Evolutionary conservation across 30 jellyfish, hydroid and myxozoan species (phyloP), one percentile per base, ranked within the genome.

Genomic region (Phacellophora camtschatica): DNA sequence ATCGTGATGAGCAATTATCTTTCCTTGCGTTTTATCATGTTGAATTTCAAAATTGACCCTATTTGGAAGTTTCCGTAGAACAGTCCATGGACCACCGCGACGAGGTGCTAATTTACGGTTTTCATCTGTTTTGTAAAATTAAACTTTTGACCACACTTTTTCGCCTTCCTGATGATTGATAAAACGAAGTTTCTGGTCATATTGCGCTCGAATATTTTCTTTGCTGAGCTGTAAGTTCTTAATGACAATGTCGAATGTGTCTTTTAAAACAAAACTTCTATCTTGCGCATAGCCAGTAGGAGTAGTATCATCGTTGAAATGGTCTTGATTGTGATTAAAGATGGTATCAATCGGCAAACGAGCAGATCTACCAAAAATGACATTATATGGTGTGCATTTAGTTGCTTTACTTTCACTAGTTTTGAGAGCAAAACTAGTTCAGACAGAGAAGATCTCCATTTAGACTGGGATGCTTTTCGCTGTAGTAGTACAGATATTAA

Each of bases 291-390:
- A 66, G 30, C 36, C 71, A 10, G 20, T 61, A 7, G 82, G 74
- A 6, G 87, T 11, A 9, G 8, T 25, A 16, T 29, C 28, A 39
- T 18, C 84, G 75, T 41, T 31, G 10, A 42, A 74, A 10, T 6
- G 50, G 5, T 37, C 27, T 10, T 20, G 36, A 32, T 54, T 37
- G 13, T 24, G 41, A 32, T 18, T 8, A 28, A 73, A 53, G 2
- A 73, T 12, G 58, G 34, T 34, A 34, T 49, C 87, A 4, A 42
- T 27, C 15, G 87, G 82, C 13, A 73, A 34, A 32, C 82, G 29
- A 30, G 87, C 82, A 30, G 81, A 50, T 73, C 87, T 73, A 7
- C 87, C 87, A 32, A 46, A 35, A 49, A 51, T 63, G 25, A 73
- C 77, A 5, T 73, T 54, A 36, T 49, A 51, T 50, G 84, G 84